Conservation (phyloP, 2,888 invertebrate genomes). For the Mimachlamys varia region DNA sequence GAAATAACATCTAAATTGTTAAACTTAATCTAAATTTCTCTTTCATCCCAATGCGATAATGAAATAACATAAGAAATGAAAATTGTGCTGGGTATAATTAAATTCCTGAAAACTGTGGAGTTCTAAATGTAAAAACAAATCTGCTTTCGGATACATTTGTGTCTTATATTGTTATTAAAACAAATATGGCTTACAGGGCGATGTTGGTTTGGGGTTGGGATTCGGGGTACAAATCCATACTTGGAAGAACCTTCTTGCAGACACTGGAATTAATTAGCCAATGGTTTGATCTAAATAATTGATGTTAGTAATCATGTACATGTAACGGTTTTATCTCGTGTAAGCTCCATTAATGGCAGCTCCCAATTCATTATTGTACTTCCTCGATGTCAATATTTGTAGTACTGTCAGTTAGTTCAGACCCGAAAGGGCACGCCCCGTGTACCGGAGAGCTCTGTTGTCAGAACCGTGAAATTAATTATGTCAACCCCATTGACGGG, state of each 20-base stretch:
- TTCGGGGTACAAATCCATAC: neutral
- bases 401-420: neutral
- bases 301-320: slow-evolving; percentile 13
- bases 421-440: slow-evolving; percentile 9
- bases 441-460: neutral
- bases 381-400: neutral
- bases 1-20: neutral
- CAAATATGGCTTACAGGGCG: neutral
- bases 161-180: too few relatives aligned
- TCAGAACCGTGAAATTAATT: slow-evolving; percentile 17
- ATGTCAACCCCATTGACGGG: slow-evolving; percentile 29
- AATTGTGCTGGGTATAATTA: neutral
- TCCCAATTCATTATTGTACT: slow-evolving; percentile 30
- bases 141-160: neutral
- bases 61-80: neutral
- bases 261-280: slow-evolving; percentile 34
- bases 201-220: neutral
- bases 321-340: slow-evolving; percentile 21
- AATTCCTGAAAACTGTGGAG: neutral
- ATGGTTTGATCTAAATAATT: slow-evolving; percentile 26
- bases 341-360: neutral
- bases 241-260: neutral
- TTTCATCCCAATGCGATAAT: neutral
- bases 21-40: slow-evolving; percentile 14
- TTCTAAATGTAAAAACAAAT: neutral